phyloP scores from a whole-genome alignment of 1,140 invertebrate species.

The Macrotrachela quadricornifera region DNA sequence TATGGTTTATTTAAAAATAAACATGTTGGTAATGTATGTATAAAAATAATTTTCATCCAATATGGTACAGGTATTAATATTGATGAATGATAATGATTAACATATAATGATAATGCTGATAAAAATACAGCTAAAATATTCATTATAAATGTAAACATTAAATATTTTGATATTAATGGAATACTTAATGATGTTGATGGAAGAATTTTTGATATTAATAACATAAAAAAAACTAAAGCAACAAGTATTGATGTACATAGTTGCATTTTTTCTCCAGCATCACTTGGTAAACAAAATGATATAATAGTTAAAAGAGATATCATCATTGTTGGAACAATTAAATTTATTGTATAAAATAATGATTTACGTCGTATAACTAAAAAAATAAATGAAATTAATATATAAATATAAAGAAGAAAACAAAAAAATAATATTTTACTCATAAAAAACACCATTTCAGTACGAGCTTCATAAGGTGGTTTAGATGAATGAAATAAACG shows the following conservation, averaged over 20 bases:
- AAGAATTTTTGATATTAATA: constrained; percentile 92
- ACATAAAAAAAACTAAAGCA: constrained; percentile 90
- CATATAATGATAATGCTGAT: no score
- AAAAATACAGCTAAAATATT: constrained; percentile 80
- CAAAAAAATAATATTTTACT: no score
- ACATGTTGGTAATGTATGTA: no score
- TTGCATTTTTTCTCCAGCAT: constrained; percentile 51
- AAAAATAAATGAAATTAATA: background rate
- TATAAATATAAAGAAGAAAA: no score
- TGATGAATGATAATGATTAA: no score
- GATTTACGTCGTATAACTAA: constrained; percentile 53
- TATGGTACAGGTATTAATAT: no score
- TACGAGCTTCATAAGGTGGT: constrained; percentile 34
- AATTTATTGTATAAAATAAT: constrained; percentile 93
- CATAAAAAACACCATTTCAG: constrained; percentile 64
- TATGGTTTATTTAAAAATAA: no score
- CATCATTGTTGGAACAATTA: constrained; percentile 88
- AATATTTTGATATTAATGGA: constrained; percentile 69
- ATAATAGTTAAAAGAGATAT: constrained; percentile 94
- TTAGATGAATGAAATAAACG: constrained; percentile 13
- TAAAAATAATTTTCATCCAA: no score
- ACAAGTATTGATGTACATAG: constrained; percentile 93
- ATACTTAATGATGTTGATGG: constrained; percentile 55
- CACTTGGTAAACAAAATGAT: constrained; percentile 79
- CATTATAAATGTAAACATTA: constrained; percentile 97